Percentiles rank a stretch among this genome's conserved stretches.
Evolutionary conservation across 2,113 vertebrate genomes (phyloP).

Genomic region (Eurystomus gularis): DNA sequence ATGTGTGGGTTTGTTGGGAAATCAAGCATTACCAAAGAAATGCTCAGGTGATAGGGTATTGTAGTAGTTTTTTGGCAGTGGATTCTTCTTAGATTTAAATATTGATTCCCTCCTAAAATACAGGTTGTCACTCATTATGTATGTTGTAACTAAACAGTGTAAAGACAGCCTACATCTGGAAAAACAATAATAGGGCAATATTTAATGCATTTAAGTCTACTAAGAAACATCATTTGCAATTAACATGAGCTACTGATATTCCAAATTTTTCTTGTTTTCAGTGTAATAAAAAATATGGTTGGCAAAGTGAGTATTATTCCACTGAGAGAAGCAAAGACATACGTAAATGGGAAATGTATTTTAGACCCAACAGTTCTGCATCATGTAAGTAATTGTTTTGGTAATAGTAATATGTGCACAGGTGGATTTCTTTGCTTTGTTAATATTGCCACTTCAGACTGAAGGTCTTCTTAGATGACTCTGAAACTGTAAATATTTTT

Average conservation of each 20-base stretch:
- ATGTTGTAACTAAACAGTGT: not conserved
- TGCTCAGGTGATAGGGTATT: not conserved
- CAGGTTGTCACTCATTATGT: not conserved
- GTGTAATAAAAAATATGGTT: conserved; percentile 81
- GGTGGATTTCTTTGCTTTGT: not conserved
- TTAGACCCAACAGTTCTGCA: conserved; percentile 81
- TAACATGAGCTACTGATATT: not conserved
- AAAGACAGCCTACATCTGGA: not conserved
- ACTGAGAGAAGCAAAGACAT: conserved; percentile 84
- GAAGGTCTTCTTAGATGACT: not conserved
- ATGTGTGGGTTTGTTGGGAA: not conserved
- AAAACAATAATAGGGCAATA: not conserved
- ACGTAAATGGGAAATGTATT: conserved; percentile 87
- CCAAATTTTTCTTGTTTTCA: conserved; percentile 59
- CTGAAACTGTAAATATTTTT: not conserved
- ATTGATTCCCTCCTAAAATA: not conserved
- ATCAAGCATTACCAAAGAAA: not conserved
- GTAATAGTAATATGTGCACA: not conserved
- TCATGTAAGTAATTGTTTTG: conserved; percentile 81
- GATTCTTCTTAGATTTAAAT: not conserved
- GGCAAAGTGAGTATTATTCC: conserved; percentile 85
- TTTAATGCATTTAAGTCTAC: not conserved
- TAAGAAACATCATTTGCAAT: not conserved
- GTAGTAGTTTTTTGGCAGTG: not conserved
- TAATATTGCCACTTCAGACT: not conserved